Conservation (phyloP, 2,113 vertebrate genomes). For the Sprattus sprattus region DNA sequence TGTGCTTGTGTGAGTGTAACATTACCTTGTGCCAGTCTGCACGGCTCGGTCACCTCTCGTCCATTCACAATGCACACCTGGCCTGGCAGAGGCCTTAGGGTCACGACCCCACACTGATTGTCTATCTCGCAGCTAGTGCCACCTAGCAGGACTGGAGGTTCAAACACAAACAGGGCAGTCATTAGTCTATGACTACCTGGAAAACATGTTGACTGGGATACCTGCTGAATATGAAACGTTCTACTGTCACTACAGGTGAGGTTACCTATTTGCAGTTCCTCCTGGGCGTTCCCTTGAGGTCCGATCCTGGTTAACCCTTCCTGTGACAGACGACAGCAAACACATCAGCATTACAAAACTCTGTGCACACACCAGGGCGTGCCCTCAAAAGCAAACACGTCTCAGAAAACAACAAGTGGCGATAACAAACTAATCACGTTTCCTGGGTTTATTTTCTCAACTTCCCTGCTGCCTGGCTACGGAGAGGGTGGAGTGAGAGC, state of each 20-base stretch:
- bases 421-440: conserved; percentile 10
- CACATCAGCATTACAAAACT: background rate
- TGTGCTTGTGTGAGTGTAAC: too few species aligned
- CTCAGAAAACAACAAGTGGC: background rate
- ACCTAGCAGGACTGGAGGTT: conserved; percentile 79
- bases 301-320: conserved; percentile 92
- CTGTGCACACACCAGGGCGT: background rate
- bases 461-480: conserved; percentile 26
- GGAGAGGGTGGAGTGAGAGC: background rate
- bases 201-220: background rate
- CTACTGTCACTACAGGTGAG: conserved; percentile 1
- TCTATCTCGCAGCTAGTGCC: conserved; percentile 83
- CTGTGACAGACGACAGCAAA: conserved; percentile 62
- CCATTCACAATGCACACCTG: conserved; percentile 84
- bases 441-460: conserved; percentile 21
- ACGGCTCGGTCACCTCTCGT: conserved; percentile 76
- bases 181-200: background rate
- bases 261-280: conserved; percentile 89
- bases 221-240: background rate
- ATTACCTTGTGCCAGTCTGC: conserved; percentile 89
- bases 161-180: conserved; percentile 5
- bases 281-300: conserved; percentile 74
- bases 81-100: conserved; percentile 74
- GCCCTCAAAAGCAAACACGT: background rate
- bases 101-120: conserved; percentile 81